phyloP scores from a whole-genome alignment of 2,888 invertebrate genomes.

The Disparrhopalites patrizii region DNA sequence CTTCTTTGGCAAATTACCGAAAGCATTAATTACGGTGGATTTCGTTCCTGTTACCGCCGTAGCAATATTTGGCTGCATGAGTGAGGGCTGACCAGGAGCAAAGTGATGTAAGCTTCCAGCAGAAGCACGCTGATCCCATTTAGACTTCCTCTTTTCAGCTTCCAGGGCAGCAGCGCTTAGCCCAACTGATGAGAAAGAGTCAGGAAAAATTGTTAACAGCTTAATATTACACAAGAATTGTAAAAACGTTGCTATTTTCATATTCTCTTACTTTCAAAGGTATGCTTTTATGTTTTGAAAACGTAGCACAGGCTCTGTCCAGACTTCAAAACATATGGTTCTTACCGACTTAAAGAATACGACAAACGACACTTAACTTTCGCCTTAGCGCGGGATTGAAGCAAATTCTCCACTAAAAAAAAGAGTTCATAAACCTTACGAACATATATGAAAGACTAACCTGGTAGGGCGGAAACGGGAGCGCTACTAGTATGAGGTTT shows the following conservation, averaged over 20 bases:
- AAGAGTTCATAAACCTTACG: no score
- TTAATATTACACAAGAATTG: neutral
- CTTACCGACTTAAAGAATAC: no score
- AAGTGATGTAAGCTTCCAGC: slow-evolving; percentile 21
- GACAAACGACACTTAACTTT: no score
- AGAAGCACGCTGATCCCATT: slow-evolving; percentile 77
- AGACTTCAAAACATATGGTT: no score
- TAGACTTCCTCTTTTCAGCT: slow-evolving; percentile 65
- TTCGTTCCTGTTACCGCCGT: slow-evolving; percentile 81
- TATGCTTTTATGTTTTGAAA: no score
- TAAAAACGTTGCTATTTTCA: no score
- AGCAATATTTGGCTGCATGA: slow-evolving; percentile 62
- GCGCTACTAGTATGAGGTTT: slow-evolving; percentile 54
- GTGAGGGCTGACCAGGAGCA: slow-evolving; percentile 28
- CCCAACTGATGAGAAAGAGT: neutral
- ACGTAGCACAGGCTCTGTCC: no score
- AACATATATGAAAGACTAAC: no score
- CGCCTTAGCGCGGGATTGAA: no score
- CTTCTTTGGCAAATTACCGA: slow-evolving; percentile 85
- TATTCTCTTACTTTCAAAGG: no score
- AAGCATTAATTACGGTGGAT: slow-evolving; percentile 87
- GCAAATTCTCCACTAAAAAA: no score
- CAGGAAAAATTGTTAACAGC: neutral
- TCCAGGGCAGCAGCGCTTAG: slow-evolving; percentile 27
- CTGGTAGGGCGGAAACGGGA: no score